Evolutionary conservation across 1,140 invertebrate genomes (phyloP).

Genomic region (Drosophila ambigua): DNA sequence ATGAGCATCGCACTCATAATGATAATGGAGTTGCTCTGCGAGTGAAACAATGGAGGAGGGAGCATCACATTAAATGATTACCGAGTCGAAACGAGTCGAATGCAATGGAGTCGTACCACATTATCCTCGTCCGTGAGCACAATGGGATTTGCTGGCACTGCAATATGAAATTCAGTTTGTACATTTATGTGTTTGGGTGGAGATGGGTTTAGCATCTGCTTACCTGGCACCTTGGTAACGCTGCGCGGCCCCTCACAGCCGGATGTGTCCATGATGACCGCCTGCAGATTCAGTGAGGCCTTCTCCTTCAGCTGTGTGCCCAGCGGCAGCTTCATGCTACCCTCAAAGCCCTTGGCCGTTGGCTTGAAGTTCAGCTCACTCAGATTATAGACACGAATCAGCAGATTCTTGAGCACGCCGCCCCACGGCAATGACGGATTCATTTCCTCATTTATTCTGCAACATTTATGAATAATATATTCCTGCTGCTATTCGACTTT

Average conservation of each 20-base stretch:
- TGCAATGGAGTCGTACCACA: slow-evolving; percentile 33
- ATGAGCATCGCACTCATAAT: slow-evolving; percentile 56
- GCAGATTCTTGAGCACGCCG: slow-evolving; percentile 57
- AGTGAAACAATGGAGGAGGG: neutral
- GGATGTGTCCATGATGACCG: slow-evolving; percentile 57
- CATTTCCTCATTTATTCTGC: slow-evolving; percentile 73
- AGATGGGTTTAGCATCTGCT: no score
- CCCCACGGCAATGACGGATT: slow-evolving; percentile 78
- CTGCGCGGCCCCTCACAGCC: slow-evolving; percentile 61
- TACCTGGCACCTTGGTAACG: slow-evolving; percentile 63
- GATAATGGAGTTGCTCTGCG: slow-evolving; percentile 58
- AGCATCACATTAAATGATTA: neutral
- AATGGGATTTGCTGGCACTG: slow-evolving; percentile 55
- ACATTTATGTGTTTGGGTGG: no score
- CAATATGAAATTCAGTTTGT: neutral
- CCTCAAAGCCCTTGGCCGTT: slow-evolving; percentile 55
- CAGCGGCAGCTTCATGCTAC: slow-evolving; percentile 42
- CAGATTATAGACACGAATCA: slow-evolving; percentile 54
- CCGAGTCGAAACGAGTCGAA: neutral
- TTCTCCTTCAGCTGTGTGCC: slow-evolving; percentile 66
- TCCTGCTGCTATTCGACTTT: no score
- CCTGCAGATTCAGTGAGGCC: slow-evolving; percentile 69
- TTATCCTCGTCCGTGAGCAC: slow-evolving; percentile 40
- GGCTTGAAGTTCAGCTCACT: slow-evolving; percentile 55
- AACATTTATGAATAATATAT: neutral